Evolutionary conservation across 2,797 vertebrate species (phyloP).

Genomic region (Neomorphus geoffroyi): DNA sequence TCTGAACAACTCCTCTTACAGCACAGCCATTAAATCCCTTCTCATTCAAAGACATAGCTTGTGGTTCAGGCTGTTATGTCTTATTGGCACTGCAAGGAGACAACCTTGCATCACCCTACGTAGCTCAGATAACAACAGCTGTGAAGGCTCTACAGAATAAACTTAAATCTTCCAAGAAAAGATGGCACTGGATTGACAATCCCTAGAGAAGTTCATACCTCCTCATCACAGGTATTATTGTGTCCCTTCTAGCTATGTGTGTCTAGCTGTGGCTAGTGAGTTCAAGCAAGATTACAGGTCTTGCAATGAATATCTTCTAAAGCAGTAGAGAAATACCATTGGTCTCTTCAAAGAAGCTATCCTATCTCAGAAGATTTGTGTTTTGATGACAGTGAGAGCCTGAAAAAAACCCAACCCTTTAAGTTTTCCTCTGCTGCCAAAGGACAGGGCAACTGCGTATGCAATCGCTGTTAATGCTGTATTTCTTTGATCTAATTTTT

Average conservation of each 20-base stretch:
- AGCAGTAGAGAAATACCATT: neutral
- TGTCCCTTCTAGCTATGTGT: neutral
- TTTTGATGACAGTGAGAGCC: neutral
- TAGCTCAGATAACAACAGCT: neutral
- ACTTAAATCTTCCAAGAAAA: neutral
- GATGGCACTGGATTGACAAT: neutral
- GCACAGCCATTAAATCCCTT: neutral
- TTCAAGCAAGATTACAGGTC: neutral
- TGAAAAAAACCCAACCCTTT: neutral
- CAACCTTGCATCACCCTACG: fast-evolving
- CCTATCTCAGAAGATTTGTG: neutral
- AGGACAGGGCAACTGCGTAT: neutral
- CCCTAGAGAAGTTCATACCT: neutral
- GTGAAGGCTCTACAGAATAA: neutral
- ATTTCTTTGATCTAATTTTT: neutral
- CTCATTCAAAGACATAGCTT: neutral
- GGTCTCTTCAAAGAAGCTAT: neutral
- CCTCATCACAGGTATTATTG: neutral
- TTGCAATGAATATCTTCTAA: neutral
- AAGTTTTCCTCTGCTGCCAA: neutral
- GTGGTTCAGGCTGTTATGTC: neutral
- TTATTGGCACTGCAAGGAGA: neutral
- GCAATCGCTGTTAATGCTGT: neutral
- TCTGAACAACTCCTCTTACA: neutral
- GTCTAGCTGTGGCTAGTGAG: neutral